Percentiles rank a stretch among this genome's conserved stretches.
Evolutionary conservation across 2,888 invertebrate genomes (phyloP).

Genomic region (Coremacera marginata): DNA sequence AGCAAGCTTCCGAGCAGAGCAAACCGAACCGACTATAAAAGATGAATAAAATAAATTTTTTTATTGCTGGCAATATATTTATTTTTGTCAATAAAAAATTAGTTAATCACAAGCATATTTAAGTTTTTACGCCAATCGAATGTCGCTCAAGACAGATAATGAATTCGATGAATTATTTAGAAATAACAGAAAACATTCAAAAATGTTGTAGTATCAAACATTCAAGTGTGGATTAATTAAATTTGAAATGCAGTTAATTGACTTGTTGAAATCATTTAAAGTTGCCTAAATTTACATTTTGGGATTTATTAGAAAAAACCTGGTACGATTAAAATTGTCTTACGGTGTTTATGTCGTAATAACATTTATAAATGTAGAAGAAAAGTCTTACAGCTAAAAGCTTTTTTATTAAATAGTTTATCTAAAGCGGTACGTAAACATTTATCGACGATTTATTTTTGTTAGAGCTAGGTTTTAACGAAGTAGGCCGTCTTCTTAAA

Average conservation of each 20-base stretch:
- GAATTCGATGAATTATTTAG: slow-evolving; percentile 52
- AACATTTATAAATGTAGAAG: not conserved
- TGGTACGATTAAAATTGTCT: not conserved
- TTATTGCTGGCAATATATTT: too few species aligned
- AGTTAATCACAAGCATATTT: slow-evolving; percentile 23
- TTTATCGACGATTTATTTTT: too few species aligned
- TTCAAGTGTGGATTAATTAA: slow-evolving; percentile 57
- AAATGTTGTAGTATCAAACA: too few species aligned
- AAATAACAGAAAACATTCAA: slow-evolving; percentile 23
- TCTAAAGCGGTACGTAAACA: too few species aligned
- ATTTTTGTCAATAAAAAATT: slow-evolving; percentile 14
- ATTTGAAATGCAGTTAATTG: slow-evolving; percentile 44
- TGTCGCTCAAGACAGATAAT: slow-evolving; percentile 50
- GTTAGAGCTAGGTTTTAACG: too few species aligned
- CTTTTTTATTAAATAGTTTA: too few species aligned
- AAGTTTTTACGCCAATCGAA: not conserved
- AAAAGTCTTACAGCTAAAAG: too few species aligned
- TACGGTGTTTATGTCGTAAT: not conserved
- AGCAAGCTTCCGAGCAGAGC: slow-evolving; percentile 14
- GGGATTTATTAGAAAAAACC: not conserved
- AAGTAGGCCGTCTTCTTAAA: too few species aligned
- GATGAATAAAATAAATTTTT: slow-evolving; percentile 12
- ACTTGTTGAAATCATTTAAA: slow-evolving; percentile 48
- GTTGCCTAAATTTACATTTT: slow-evolving; percentile 28
- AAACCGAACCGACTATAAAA: slow-evolving; percentile 7